These are phyloP conservation scores for Pyrgilauda ruficollis DNA, from an alignment of 2,113 vertebrate genomes.

Conservation along the genomic window DNA sequence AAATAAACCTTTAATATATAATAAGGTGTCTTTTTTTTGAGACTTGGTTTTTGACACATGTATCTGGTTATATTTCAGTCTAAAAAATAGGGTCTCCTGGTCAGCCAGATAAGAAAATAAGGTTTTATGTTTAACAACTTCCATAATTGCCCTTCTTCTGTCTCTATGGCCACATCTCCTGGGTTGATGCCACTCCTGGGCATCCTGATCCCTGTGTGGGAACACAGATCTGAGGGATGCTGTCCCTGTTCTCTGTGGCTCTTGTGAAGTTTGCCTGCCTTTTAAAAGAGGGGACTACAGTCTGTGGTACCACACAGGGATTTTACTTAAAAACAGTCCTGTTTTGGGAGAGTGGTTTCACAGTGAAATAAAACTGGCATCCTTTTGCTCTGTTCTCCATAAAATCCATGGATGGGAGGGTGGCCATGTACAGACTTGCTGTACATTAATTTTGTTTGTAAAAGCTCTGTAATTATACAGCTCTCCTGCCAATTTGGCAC, in stretches of 20 bases:
- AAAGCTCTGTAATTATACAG: conserved; percentile 5
- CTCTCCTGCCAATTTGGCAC: conserved; percentile 38
- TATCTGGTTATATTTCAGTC: background rate
- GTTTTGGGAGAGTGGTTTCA: background rate
- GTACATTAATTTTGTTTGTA: conserved; percentile 50
- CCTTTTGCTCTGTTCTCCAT: background rate
- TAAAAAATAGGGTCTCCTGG: background rate
- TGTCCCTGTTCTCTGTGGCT: background rate
- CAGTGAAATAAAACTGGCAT: background rate
- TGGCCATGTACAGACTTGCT: conserved; percentile 31
- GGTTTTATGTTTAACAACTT: background rate
- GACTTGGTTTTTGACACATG: fast-evolving
- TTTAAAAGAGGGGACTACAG: background rate
- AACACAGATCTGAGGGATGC: background rate
- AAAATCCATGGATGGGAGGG: background rate
- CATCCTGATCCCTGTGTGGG: background rate
- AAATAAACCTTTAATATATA: background rate
- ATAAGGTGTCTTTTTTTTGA: background rate
- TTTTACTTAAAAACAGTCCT: background rate
- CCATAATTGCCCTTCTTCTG: fast-evolving
- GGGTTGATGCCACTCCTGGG: background rate
- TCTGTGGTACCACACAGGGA: fast-evolving
- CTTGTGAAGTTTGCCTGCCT: background rate
- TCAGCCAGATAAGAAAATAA: fast-evolving
- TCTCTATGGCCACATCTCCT: fast-evolving